Percentiles rank a stretch among this genome's conserved stretches.
Evolutionary conservation across 2,888 invertebrate species (phyloP).

Genomic region (Apamea epomidion): DNA sequence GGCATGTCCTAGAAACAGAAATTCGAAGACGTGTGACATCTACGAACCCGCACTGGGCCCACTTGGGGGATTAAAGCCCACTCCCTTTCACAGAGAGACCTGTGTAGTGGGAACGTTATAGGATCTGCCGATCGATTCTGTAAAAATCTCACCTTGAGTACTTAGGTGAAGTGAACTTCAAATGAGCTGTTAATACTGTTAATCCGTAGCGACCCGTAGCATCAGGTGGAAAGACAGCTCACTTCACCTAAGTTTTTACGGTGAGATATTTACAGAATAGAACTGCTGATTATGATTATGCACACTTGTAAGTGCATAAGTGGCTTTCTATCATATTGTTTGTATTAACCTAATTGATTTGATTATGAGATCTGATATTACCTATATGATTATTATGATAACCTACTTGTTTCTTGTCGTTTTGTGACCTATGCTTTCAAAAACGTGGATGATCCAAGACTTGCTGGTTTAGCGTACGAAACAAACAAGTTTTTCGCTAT

Average conservation of each 20-base stretch:
- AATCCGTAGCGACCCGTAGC: no score
- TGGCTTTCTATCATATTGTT: neutral
- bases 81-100: no score
- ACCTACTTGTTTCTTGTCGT: neutral
- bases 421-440: neutral
- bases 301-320: neutral
- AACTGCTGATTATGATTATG: neutral
- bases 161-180: no score
- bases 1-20: neutral
- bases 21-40: neutral
- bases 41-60: no score
- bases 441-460: neutral
- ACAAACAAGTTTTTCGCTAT: constrained; percentile 8
- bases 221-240: no score
- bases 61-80: no score
- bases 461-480: neutral
- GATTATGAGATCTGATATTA: constrained; percentile 23
- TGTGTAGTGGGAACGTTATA: neutral
- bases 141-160: no score
- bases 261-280: no score
- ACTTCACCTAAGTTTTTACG: no score
- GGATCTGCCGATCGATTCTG: neutral
- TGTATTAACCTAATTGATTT: constrained; percentile 1
- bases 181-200: no score
- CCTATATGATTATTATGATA: constrained; percentile 4